A percentile compares a stretch with the other conserved stretches of the same genome.
phyloP scores from a whole-genome alignment of 2,888 invertebrate genomes.

The Hypolimnas misippus region DNA sequence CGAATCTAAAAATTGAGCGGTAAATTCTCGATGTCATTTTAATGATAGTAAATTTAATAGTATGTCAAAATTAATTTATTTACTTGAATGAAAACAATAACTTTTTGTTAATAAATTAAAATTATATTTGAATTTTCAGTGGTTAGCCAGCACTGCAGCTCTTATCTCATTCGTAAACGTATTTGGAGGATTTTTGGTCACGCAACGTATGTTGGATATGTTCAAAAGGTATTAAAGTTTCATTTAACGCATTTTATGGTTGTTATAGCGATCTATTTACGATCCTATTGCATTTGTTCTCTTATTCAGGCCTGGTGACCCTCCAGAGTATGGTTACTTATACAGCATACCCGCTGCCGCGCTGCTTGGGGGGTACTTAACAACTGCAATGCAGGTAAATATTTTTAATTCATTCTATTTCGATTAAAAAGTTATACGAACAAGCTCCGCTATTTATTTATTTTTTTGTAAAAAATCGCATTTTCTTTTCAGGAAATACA shows the following conservation, averaged over 20 bases:
- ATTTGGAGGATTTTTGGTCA: conserved; percentile 95
- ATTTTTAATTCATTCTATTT: conserved; percentile 1
- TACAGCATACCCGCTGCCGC: conserved; percentile 91
- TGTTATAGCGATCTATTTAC: no score
- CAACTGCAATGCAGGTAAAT: conserved; percentile 82
- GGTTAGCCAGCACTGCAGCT: conserved; percentile 91
- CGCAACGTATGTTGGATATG: conserved; percentile 96
- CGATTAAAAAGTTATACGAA: no score
- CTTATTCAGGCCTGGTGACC: conserved; percentile 89
- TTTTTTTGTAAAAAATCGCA: no score
- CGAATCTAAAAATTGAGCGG: no score
- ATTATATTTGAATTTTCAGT: conserved; percentile 64
- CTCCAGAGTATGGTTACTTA: conserved; percentile 92
- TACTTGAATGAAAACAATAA: neutral
- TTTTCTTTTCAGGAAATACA: no score
- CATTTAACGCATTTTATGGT: no score
- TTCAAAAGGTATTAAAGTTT: conserved; percentile 92
- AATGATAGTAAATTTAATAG: no score
- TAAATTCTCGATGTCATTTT: no score
- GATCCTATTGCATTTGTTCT: no score
- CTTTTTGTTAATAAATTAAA: conserved; percentile 1
- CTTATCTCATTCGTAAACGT: conserved; percentile 95
- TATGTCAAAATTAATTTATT: no score
- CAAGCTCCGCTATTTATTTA: no score
- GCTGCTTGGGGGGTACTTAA: conserved; percentile 87